A percentile compares a stretch with the other conserved stretches of the same genome.
These are phyloP conservation scores for Gibbula magus DNA, from an alignment of 2,888 invertebrate species.

Conservation along the genomic window DNA sequence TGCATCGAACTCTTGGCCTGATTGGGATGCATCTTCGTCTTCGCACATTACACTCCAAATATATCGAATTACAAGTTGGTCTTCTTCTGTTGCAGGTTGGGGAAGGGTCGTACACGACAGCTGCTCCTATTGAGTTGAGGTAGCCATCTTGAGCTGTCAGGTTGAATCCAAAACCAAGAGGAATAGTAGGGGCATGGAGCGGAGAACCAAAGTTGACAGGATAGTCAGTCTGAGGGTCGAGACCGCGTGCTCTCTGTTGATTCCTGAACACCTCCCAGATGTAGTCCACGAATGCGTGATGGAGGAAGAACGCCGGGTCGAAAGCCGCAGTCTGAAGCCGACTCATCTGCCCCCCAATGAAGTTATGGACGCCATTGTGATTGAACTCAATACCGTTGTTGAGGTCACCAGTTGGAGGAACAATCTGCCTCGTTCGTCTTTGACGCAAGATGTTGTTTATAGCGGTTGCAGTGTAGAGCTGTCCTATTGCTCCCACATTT, in stretches of 20 bases:
- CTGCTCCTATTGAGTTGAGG: constrained; percentile 46
- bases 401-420: constrained; percentile 50
- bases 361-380: constrained; percentile 63
- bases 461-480: constrained; percentile 46
- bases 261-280: constrained; percentile 58
- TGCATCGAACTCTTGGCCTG: neutral
- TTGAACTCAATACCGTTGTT: constrained; percentile 61
- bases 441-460: constrained; percentile 49
- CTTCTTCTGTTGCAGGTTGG: constrained; percentile 46
- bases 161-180: constrained; percentile 54
- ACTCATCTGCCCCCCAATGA: constrained; percentile 63
- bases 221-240: neutral
- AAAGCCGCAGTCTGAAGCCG: constrained; percentile 59
- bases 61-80: constrained; percentile 55
- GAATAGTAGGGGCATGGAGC: constrained; percentile 49
- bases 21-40: neutral
- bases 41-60: neutral
- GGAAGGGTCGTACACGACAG: constrained; percentile 44
- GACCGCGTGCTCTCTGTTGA: constrained; percentile 37
- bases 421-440: constrained; percentile 40
- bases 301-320: constrained; percentile 63
- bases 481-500: constrained; percentile 57
- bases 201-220: neutral
- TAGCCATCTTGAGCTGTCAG: constrained; percentile 56
- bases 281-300: constrained; percentile 59